A percentile compares a stretch with the other conserved stretches of the same genome.
Conservation (phyloP, 2,888 invertebrate species). For the Caenorhabditis zanzibari region DNA sequence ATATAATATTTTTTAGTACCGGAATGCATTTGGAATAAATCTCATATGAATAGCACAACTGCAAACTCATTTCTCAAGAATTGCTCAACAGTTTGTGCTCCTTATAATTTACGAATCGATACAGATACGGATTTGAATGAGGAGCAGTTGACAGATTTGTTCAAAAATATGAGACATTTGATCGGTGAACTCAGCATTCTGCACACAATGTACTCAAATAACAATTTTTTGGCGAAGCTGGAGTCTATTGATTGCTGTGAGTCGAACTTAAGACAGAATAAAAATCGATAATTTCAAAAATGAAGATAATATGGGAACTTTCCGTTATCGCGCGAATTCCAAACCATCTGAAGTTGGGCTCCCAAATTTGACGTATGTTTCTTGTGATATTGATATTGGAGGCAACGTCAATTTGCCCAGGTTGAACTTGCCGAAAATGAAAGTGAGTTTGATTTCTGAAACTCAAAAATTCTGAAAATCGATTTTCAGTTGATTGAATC, state of each 20-base stretch:
- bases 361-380: not conserved
- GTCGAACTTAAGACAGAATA: not conserved
- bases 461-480: not conserved
- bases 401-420: not conserved
- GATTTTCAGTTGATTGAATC: no score
- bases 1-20: no score
- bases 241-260: conserved; percentile 19
- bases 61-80: not conserved
- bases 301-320: not conserved
- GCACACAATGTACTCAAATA: not conserved
- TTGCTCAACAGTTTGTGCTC: not conserved
- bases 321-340: not conserved
- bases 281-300: not conserved
- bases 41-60: no score
- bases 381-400: not conserved
- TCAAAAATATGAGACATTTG: conserved; percentile 9
- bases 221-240: not conserved
- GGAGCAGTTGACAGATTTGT: not conserved
- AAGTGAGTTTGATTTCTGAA: not conserved
- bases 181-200: not conserved
- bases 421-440: not conserved
- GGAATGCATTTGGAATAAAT: no score
- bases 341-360: not conserved
- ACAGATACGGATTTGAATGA: not conserved
- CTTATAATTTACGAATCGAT: not conserved